Conservation (phyloP, 2,113 vertebrate genomes). For the Cochlearius cochlearius region DNA sequence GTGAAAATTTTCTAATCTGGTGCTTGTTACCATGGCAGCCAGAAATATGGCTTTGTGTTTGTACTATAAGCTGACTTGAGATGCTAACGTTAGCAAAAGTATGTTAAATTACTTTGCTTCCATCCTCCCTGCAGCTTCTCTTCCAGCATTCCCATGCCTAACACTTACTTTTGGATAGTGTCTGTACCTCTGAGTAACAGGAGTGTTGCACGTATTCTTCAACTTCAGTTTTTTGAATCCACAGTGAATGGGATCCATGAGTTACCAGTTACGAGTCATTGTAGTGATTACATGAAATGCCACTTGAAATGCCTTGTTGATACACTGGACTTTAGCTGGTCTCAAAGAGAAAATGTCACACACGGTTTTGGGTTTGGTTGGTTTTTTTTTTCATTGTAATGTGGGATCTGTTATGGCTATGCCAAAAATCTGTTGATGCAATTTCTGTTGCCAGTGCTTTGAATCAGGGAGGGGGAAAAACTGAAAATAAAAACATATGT, state of each 20-base stretch:
- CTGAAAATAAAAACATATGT: conserved; percentile 64
- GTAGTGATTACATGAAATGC: background rate
- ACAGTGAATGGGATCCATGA: background rate
- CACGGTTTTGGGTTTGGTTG: background rate
- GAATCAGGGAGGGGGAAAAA: conserved; percentile 19
- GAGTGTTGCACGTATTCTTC: background rate
- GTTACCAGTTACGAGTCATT: background rate
- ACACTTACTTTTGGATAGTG: background rate
- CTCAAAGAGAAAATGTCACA: conserved; percentile 18
- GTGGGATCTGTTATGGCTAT: conserved; percentile 52
- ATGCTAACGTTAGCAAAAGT: background rate
- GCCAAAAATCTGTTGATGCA: conserved; percentile 63
- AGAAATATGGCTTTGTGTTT: background rate
- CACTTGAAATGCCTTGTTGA: background rate
- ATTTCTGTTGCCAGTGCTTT: conserved; percentile 59
- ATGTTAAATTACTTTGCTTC: background rate
- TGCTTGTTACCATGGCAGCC: background rate
- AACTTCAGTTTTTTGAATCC: background rate
- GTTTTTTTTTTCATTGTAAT: background rate
- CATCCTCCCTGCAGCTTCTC: background rate
- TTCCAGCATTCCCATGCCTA: background rate
- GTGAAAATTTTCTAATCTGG: conserved; percentile 4
- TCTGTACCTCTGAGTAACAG: background rate
- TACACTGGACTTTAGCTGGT: conserved; percentile 2
- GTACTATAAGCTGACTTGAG: background rate